Conservation (phyloP, 1,140 invertebrate species). For the Dendroctonus ponderosae region DNA sequence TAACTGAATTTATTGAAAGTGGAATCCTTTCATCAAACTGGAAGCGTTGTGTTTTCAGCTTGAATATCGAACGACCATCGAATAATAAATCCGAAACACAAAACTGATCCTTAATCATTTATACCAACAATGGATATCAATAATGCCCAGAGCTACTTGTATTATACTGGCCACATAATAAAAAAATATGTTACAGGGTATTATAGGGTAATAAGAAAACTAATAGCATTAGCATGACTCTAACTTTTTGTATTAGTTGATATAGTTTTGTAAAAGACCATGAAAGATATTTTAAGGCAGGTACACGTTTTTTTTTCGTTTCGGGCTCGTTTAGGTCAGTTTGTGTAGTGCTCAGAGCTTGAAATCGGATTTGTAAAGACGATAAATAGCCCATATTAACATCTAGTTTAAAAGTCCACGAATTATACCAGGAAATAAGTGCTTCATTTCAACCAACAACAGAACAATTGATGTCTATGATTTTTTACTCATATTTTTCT, state of each 20-base stretch:
- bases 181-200: constrained; percentile 32
- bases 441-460: too few relatives aligned
- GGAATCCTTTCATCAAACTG: not conserved
- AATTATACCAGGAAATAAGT: too few relatives aligned
- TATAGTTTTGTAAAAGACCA: constrained; percentile 37
- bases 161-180: constrained; percentile 30
- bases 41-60: constrained; percentile 11
- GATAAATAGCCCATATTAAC: too few relatives aligned
- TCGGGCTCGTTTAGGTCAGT: not conserved
- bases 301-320: constrained; percentile 2
- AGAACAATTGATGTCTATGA: too few relatives aligned
- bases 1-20: too few relatives aligned
- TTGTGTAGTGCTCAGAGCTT: not conserved
- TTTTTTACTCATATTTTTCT: too few relatives aligned
- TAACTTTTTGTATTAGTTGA: constrained; percentile 33
- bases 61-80: constrained; percentile 8
- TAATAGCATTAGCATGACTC: constrained; percentile 44
- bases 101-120: constrained; percentile 25
- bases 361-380: too few relatives aligned
- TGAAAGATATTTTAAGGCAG: constrained; percentile 29
- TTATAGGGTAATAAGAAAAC: constrained; percentile 38
- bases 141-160: constrained; percentile 24
- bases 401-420: too few relatives aligned
- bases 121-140: constrained; percentile 24
- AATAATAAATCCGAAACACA: constrained; percentile 20